Percentiles rank a stretch among this genome's conserved stretches.
These are phyloP conservation scores for Baccha elongata DNA, from an alignment of 2,888 invertebrate species.

Conservation along the genomic window DNA sequence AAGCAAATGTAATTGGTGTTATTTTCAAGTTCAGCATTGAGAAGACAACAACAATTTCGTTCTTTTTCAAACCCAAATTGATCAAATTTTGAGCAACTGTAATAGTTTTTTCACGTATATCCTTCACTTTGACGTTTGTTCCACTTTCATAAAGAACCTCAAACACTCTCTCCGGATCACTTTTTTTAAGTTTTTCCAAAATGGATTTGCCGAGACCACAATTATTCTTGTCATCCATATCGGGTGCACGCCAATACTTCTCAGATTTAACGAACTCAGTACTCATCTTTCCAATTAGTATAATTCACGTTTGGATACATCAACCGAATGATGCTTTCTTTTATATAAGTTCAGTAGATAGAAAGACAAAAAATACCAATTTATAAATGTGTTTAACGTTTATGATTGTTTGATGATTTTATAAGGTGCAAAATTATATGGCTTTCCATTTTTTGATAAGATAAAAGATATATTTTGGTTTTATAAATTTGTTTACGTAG, in stretches of 20 bases:
- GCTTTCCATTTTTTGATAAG: too few relatives aligned
- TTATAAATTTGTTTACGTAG: too few relatives aligned
- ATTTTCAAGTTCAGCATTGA: conserved; percentile 56
- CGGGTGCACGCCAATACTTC: conserved; percentile 35
- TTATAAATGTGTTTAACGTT: too few relatives aligned
- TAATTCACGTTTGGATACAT: too few relatives aligned
- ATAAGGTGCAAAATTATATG: too few relatives aligned
- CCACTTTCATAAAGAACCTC: conserved; percentile 70
- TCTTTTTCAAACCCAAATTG: conserved; percentile 56
- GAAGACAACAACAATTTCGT: conserved; percentile 67
- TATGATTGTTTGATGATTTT: too few relatives aligned
- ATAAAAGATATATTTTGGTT: too few relatives aligned
- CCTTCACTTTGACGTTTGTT: conserved; percentile 42
- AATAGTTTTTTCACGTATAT: conserved; percentile 55
- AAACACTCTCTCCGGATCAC: conserved; percentile 46
- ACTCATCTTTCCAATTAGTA: neutral
- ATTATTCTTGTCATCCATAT: neutral
- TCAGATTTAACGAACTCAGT: conserved; percentile 10
- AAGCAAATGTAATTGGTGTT: too few relatives aligned
- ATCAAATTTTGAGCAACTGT: conserved; percentile 59
- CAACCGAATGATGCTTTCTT: too few relatives aligned
- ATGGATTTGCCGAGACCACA: conserved; percentile 39
- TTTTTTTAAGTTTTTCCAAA: conserved; percentile 21
- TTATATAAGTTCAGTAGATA: too few relatives aligned
- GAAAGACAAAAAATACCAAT: too few relatives aligned